These are phyloP conservation scores for Petrocephalus schoutedeni DNA, from an alignment of 2,797 vertebrate species.

Conservation along the genomic window DNA sequence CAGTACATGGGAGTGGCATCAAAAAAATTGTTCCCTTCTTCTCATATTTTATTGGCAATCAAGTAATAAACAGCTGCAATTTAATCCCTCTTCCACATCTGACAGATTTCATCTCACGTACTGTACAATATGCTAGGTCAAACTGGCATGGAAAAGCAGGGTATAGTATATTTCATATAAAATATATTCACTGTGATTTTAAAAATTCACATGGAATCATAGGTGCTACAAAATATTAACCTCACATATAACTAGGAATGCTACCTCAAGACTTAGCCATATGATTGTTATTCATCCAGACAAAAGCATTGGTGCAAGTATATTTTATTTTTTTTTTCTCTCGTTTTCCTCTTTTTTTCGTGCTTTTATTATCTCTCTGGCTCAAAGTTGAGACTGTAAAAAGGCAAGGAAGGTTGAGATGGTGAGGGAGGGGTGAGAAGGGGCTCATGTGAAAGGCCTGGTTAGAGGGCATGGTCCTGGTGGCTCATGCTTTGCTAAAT, in stretches of 20 bases:
- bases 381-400: constrained; percentile 53
- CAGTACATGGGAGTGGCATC: background rate
- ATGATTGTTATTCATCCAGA: constrained; percentile 58
- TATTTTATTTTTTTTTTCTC: constrained; percentile 42
- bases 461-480: background rate
- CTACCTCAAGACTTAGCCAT: constrained; percentile 72
- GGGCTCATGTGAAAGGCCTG: background rate
- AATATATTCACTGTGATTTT: constrained; percentile 5
- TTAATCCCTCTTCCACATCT: background rate
- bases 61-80: background rate
- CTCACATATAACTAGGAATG: constrained; percentile 72
- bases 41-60: background rate
- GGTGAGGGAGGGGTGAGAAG: constrained; percentile 10
- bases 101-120: constrained; percentile 14
- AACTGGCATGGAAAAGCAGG: constrained; percentile 1
- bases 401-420: constrained; percentile 21
- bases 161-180: constrained; percentile 7
- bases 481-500: background rate
- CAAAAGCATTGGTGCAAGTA: constrained; percentile 46
- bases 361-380: constrained; percentile 45
- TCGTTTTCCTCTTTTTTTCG: constrained; percentile 29
- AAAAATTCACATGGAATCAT: constrained; percentile 25
- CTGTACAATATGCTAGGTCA: constrained; percentile 16
- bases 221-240: constrained; percentile 51
- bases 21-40: background rate